Evolutionary conservation across 2,113 vertebrate genomes (phyloP).

Genomic region (Cavia aperea): DNA sequence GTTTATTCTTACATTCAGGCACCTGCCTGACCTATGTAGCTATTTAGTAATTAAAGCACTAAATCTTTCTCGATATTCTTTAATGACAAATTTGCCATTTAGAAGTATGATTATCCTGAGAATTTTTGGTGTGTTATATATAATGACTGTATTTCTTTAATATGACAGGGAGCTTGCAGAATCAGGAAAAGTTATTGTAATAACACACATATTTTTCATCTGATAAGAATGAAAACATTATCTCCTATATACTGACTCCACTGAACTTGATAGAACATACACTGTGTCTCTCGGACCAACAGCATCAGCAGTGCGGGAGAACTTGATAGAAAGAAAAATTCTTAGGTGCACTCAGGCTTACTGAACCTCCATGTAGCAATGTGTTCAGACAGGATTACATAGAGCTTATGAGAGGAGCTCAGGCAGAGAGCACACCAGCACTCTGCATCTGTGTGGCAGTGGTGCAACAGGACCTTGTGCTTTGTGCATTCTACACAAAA

Average conservation of each 20-base stretch:
- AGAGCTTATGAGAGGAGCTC: neutral
- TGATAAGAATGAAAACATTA: neutral
- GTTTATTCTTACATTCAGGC: neutral
- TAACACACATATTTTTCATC: neutral
- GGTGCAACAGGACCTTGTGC: too few relatives aligned
- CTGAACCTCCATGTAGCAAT: neutral
- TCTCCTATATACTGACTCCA: neutral
- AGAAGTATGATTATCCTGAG: neutral
- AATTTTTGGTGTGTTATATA: neutral
- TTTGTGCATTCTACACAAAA: neutral
- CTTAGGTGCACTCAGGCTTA: neutral
- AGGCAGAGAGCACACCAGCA: neutral
- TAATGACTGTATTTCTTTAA: neutral
- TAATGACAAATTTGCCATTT: neutral
- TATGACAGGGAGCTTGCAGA: neutral
- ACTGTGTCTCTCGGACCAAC: neutral
- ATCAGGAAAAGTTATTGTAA: neutral
- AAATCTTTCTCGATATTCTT: neutral
- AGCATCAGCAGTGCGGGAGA: neutral
- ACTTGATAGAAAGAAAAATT: neutral
- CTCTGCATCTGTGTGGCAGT: fast-evolving
- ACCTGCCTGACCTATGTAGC: neutral
- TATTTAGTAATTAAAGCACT: neutral
- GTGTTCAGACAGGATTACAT: neutral
- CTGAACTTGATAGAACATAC: neutral